A percentile compares a stretch with the other conserved stretches of the same genome.
Conservation (phyloP, 1,140 invertebrate genomes). For the Microplitis mediator region DNA sequence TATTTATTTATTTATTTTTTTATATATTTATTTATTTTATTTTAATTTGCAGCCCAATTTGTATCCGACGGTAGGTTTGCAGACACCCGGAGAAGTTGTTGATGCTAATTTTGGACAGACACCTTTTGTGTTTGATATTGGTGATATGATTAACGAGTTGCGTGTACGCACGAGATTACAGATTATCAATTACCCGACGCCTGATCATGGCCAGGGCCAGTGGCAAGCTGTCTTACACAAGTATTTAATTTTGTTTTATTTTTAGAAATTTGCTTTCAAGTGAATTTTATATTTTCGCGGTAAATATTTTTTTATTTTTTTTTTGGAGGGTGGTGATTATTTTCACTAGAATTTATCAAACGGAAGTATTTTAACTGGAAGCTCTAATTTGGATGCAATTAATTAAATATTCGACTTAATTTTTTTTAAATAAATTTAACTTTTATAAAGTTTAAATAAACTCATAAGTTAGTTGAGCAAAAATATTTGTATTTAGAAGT, state of each 20-base stretch:
- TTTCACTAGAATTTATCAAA: too few species aligned
- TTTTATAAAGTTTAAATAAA: too few species aligned
- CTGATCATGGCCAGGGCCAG: slow-evolving; percentile 81
- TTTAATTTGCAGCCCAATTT: slow-evolving; percentile 80
- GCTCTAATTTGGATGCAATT: too few species aligned
- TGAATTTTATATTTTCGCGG: too few species aligned
- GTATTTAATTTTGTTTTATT: slow-evolving; percentile 59
- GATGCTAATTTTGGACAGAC: slow-evolving; percentile 98
- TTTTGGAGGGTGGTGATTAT: too few species aligned
- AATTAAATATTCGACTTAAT: too few species aligned
- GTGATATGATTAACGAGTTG: slow-evolving; percentile 94
- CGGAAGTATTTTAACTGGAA: too few species aligned
- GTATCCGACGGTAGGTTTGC: slow-evolving; percentile 97
- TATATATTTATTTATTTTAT: background rate
- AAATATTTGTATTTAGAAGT: too few species aligned
- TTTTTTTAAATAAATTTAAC: too few species aligned
- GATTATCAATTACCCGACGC: slow-evolving; percentile 87
- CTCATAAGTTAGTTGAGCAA: too few species aligned
- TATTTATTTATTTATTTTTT: slow-evolving; percentile 8
- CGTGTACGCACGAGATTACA: slow-evolving; percentile 78
- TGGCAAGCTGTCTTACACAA: slow-evolving; percentile 91
- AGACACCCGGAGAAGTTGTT: slow-evolving; percentile 97
- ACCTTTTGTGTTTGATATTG: slow-evolving; percentile 97
- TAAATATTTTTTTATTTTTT: too few species aligned
- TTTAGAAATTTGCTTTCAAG: background rate